Base-by-base conservation (phyloP, 1,140 invertebrate species). In the Microplitis mediator region DNA sequence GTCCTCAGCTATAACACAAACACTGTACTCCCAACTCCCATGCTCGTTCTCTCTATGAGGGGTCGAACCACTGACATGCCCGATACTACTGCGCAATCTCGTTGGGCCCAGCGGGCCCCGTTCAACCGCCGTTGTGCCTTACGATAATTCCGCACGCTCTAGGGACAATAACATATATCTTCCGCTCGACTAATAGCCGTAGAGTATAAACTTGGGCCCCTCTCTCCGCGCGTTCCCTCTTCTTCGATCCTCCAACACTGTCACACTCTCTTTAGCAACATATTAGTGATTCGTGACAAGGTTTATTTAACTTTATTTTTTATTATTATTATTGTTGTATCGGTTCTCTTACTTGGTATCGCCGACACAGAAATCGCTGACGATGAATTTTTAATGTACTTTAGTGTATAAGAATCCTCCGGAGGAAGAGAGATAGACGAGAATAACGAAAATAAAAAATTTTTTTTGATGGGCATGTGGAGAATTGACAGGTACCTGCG, bases 21-120 rank as follows among this genome's bases (percentile, higher is more conserved):
- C 63, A 8, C 4, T 36, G 35, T 23, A 35, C 11, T 3, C 31
- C 35, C 3, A 45, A 11, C 62, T 76, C 75, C 78, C 77, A 79
- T 79, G 76, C 76, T 45, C 39, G 39, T 45, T 75, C 77, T 77
- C 79, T 79, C 79, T 80, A 80, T 80, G 77, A 80, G 79, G 77
- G 78, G 79, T 80, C 79, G 79, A 80, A 80, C 73, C 76, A 80
- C 79, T 79, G 79, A 80, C 78, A 77, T 80, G 39, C 77, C 74
- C 79, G 79, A 80, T 80, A 50, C 77, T 77, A 77, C 79, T 80
- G 77, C 73, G 76, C 69, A 72, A 75, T 79, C 75, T 79, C 77
- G 75, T 76, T 77, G 76, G 76, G 73, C 76, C 75, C 75, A 71
- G 54, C 77, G 69, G 77, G 72, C 23, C 23, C 9, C 23, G 16